These are phyloP conservation scores for Neocrepidodera transversa DNA, from an alignment of 2,888 invertebrate species.

Conservation along the genomic window DNA sequence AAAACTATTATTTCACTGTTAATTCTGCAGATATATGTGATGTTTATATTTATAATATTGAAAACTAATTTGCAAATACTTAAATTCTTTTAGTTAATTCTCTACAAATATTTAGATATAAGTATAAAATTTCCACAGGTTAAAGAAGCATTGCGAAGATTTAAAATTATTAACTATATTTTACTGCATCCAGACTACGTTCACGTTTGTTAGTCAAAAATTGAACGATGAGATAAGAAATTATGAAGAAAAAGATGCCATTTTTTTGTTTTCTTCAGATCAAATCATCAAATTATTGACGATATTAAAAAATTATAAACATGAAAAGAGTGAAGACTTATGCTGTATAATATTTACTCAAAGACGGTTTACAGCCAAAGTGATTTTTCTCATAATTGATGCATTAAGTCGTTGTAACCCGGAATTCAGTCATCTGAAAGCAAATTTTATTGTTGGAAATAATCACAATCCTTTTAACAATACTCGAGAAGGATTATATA, in stretches of 20 bases:
- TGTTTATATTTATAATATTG: too few species aligned
- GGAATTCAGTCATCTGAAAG: conserved; percentile 66
- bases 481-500: conserved; percentile 64
- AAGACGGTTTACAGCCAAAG: conserved; percentile 77
- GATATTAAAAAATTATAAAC: conserved; percentile 68
- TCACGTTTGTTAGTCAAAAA: conserved; percentile 62
- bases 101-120: too few species aligned
- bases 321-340: conserved; percentile 60
- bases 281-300: conserved; percentile 67
- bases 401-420: conserved; percentile 61
- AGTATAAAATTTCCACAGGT: conserved; percentile 51
- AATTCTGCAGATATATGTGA: too few species aligned
- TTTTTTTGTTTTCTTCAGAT: conserved; percentile 68
- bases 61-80: too few species aligned
- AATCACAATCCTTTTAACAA: conserved; percentile 66
- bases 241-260: conserved; percentile 59
- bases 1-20: too few species aligned
- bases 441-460: conserved; percentile 78
- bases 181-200: conserved; percentile 57
- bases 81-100: too few species aligned
- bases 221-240: conserved; percentile 63
- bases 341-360: conserved; percentile 77
- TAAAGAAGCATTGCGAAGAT: conserved; percentile 52
- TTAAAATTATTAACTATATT: conserved; percentile 43
- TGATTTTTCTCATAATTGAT: conserved; percentile 73